A percentile compares a stretch with the other conserved stretches of the same genome.
phyloP scores from a whole-genome alignment of 2,888 invertebrate genomes.

The Cantharis rufa region DNA sequence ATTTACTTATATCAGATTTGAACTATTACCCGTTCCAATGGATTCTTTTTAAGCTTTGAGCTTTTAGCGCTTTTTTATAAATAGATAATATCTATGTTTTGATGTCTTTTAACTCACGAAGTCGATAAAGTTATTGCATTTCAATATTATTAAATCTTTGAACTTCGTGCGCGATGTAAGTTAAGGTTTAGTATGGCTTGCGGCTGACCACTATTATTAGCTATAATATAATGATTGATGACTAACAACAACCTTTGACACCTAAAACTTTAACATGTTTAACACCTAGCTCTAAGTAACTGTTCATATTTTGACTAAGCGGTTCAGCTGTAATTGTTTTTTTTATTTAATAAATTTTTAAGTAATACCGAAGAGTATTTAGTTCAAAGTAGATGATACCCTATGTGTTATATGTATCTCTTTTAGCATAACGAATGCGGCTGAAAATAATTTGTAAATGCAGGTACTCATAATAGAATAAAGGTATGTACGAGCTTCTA shows the following conservation, averaged over 20 bases:
- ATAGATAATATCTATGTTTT: constrained; percentile 19
- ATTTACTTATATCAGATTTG: background rate
- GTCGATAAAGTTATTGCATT: constrained; percentile 31
- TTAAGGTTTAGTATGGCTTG: constrained; percentile 28
- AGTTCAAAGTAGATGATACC: background rate
- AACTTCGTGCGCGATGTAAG: constrained; percentile 31
- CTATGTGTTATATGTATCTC: background rate
- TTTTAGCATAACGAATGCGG: no score
- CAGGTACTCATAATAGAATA: no score
- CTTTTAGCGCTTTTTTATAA: constrained; percentile 26
- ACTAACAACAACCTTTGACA: constrained; percentile 51
- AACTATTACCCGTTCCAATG: background rate
- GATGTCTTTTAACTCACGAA: constrained; percentile 25
- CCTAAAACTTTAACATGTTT: constrained; percentile 50
- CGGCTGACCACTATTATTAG: constrained; percentile 48
- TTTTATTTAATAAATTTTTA: background rate
- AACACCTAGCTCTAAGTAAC: constrained; percentile 46
- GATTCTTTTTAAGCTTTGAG: constrained; percentile 15
- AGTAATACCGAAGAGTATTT: background rate
- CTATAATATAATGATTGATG: constrained; percentile 53
- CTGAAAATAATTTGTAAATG: background rate
- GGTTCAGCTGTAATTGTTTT: constrained; percentile 1
- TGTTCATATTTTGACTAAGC: constrained; percentile 21
- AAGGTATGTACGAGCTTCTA: no score
- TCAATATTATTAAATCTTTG: constrained; percentile 30